Base-by-base conservation (phyloP, 35 echinoderm and acorn worm species). In the Apostichopus japonicus region DNA sequence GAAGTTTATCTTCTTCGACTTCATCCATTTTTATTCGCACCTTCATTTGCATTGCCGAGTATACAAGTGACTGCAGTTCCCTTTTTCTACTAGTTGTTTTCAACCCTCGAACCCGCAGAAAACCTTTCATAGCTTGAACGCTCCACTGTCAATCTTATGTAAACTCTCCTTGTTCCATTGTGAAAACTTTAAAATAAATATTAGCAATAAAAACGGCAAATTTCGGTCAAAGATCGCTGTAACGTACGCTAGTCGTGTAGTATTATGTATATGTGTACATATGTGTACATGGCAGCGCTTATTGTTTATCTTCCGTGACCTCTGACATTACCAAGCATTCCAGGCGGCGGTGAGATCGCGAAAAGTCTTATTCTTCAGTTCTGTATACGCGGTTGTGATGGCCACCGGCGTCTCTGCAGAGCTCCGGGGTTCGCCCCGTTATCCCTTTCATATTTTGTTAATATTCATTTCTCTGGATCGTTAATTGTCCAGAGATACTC, bases 111-210 rank as follows among this genome's bases (percentile, higher is more conserved):
- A 82, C 23, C 56, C 52, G 52, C 77, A 92, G 52, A 63, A 57
- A 92, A 55, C 67, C 58, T 16, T 65, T 92, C 55, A 92, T 27
- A 82, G 91, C 91, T 65, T 92, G 24, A 22, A 80, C 77, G 54
- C 5, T 82, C 78, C 57, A 92, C 0, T 65, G 65, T 84, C 78
- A 81, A 92, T 71, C 63, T 72, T 79, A 10, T 92, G 79, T 81
- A 83, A 3, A 80, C 78, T 53, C n/a, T 80, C 5, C 24, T 80
- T 51, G 2, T 14, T 23, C 3, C 78, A 80, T 54, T 25, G 15
- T 80, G 78, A 53, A 15, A 80, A 13, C 15, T 8, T 15, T 33
- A 24, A 51, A 24, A 23, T 33, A 80, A 51, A 11, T 33, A 24
- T 80, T 11, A 33, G 4, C 1, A 25, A 77, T 6, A 21, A 21